Evolutionary conservation across 2,888 invertebrate genomes (phyloP), one percentile per base, ranked within the genome.

Genomic region (Sinhomidia bicolor): DNA sequence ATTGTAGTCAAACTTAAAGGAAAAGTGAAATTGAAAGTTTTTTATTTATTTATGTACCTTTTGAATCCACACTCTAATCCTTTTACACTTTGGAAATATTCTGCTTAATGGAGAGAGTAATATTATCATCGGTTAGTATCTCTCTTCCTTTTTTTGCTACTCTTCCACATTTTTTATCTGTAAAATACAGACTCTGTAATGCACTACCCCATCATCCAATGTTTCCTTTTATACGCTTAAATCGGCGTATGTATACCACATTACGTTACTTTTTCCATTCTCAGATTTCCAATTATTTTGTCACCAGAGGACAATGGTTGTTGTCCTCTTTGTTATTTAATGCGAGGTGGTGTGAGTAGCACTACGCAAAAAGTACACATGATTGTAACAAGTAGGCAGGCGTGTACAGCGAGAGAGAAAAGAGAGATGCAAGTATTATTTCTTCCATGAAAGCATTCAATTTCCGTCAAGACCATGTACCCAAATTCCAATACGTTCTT

Each of bases 271-370:
- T 32, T 36, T 32, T 68, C 36, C 10, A 36, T 68, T 71, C 71
- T 71, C 44, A 17, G 12, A 71, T 71, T 44, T 71, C 71, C 71
- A 71, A 71, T 71, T 71, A 71, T 71, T 71, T 71, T 71, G 71
- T 71, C 71, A 41, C 44, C 44, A 71, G 23, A 71, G 44, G 71
- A 71, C 41, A 71, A 71, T 41, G 23, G 12, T 71, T 71, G 71
- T 20, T 71, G 44, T 41, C 44, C 20, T 36, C 23, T 17, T 23
- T 44, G 71, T 71, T 71, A 71, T 71, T 71, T 71, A 44, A 71
- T 71, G 44, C 41, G 71, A 71, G 71, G 44, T 71, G 44, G n/a
- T 71, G 3, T 17, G 36, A 29, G 62, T 62, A n/a, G n/a, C n/a
- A n/a, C n/a, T n/a, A n/a, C n/a, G 10, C 14, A 29, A 29, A 14